phyloP scores from a whole-genome alignment of 2,113 vertebrate species.

The Caranx melampygus region DNA sequence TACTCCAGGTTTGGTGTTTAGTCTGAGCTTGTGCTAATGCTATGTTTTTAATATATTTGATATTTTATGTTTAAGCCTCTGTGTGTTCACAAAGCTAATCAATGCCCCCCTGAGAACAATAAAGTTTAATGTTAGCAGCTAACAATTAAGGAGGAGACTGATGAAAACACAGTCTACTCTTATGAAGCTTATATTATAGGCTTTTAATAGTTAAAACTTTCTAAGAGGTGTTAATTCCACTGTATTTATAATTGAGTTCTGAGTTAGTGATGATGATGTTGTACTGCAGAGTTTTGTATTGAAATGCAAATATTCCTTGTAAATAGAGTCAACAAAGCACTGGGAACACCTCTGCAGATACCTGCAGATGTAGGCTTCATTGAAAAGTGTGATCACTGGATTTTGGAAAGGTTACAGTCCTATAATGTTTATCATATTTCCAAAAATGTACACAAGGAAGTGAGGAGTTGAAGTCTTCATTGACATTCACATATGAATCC shows the following conservation, averaged over 20 bases:
- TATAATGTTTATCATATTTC: background rate
- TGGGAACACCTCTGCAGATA: background rate
- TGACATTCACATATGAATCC: conserved; percentile 25
- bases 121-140: background rate
- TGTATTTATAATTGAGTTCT: no score
- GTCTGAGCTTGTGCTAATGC: no score
- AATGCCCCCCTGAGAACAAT: background rate
- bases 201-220: no score
- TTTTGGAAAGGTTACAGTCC: conserved; percentile 3
- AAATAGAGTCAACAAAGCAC: no score
- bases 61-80: no score
- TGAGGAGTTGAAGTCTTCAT: background rate
- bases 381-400: background rate
- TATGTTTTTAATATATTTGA: no score
- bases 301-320: background rate
- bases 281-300: background rate
- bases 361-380: background rate
- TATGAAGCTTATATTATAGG: background rate
- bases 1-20: no score
- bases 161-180: background rate
- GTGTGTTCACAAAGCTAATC: no score
- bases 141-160: background rate
- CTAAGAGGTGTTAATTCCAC: no score
- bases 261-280: no score
- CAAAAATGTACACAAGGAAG: conserved; percentile 21